phyloP scores from a whole-genome alignment of 2,797 vertebrate species.

The Notolabrus celidotus region DNA sequence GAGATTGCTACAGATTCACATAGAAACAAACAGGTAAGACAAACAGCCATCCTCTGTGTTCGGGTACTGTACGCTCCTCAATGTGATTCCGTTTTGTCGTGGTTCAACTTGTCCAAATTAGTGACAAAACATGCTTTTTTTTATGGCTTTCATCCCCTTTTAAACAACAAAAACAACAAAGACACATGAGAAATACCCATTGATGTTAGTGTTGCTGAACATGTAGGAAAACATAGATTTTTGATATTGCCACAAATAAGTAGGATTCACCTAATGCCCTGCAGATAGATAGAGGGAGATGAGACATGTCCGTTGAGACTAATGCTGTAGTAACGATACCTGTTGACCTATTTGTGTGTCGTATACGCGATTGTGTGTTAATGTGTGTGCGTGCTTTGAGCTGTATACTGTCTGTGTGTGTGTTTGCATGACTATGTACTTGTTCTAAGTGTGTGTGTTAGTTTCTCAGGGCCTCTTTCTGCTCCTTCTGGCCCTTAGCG shows the following conservation, averaged over 20 bases:
- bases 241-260: conserved; percentile 99
- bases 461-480: conserved; percentile 94
- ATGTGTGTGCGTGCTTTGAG: conserved; percentile 36
- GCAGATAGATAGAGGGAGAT: conserved; percentile 91
- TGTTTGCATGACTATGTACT: conserved; percentile 51
- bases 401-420: conserved; percentile 14
- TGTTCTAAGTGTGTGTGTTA: conserved; percentile 77
- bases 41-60: conserved; percentile 72
- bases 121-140: conserved; percentile 78
- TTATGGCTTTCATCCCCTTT: conserved; percentile 99
- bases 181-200: conserved; percentile 83
- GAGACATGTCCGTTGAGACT: conserved; percentile 80
- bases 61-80: conserved; percentile 44
- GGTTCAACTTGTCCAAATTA: conserved; percentile 69
- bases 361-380: conserved; percentile 33
- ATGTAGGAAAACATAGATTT: conserved; percentile 90
- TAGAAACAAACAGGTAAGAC: conserved; percentile 76
- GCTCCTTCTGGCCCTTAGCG: conserved; percentile 97
- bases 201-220: conserved; percentile 83
- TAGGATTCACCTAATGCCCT: conserved; percentile 99
- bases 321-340: conserved; percentile 81
- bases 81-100: conserved; percentile 55
- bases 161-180: conserved; percentile 86
- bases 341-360: conserved; percentile 79
- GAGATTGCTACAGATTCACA: conserved; percentile 84